These are phyloP conservation scores for Azorinus chamasolen DNA, from an alignment of 2,888 invertebrate species.

Conservation along the genomic window DNA sequence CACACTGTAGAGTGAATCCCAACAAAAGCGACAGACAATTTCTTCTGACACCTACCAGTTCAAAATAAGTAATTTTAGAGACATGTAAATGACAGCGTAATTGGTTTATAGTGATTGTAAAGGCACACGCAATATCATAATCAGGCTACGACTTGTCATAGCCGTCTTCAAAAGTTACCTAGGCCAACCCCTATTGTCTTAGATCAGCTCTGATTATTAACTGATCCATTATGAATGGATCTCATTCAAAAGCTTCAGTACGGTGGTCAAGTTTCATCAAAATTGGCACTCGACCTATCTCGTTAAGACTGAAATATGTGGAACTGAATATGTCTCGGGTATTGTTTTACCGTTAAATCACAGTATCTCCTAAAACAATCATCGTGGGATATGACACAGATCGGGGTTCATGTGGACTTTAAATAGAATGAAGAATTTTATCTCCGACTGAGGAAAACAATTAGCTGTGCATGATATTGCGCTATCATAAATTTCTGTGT, in stretches of 20 bases:
- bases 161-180: neutral
- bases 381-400: conserved; percentile 36
- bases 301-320: conserved; percentile 41
- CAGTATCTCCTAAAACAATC: conserved; percentile 40
- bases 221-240: too few relatives aligned
- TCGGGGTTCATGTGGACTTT: neutral
- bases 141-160: conserved; percentile 44
- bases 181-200: neutral
- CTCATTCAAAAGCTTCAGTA: too few relatives aligned
- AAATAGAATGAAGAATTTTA: neutral
- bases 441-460: neutral
- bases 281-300: conserved; percentile 59
- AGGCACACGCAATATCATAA: conserved; percentile 66
- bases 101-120: conserved; percentile 63
- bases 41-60: too few relatives aligned
- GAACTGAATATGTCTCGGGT: conserved; percentile 33
- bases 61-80: conserved; percentile 44
- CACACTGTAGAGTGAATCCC: too few relatives aligned
- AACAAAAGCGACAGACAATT: too few relatives aligned
- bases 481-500: too few relatives aligned
- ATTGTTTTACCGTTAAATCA: conserved; percentile 44
- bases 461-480: too few relatives aligned
- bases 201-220: too few relatives aligned
- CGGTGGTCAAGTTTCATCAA: conserved; percentile 52
- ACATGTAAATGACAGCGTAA: conserved; percentile 54